Percentiles rank a stretch among this genome's conserved stretches.
These are phyloP conservation scores for Poeciliopsis presidionis DNA, from an alignment of 2,797 vertebrate genomes.

Conservation along the genomic window DNA sequence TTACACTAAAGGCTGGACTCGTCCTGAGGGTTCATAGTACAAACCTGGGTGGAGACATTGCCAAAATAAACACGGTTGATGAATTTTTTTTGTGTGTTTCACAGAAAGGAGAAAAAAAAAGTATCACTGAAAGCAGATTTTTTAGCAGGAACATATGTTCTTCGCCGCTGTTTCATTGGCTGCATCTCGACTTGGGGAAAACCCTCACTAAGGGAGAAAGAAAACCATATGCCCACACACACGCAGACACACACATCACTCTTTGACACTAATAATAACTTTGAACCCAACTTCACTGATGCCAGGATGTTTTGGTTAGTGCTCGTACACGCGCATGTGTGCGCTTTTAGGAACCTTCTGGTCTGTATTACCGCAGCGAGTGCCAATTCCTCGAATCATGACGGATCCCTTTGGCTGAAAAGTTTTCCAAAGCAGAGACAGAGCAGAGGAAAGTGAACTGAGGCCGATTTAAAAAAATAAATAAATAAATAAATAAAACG, in stretches of 20 bases:
- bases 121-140: constrained; percentile 2
- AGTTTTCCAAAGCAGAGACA: constrained; percentile 48
- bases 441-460: constrained; percentile 33
- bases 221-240: constrained; percentile 31
- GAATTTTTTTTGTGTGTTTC: constrained; percentile 35
- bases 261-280: constrained; percentile 76
- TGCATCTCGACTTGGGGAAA: constrained; percentile 73
- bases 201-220: constrained; percentile 51
- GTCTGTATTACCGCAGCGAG: constrained; percentile 80
- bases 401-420: constrained; percentile 39
- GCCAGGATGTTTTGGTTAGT: constrained; percentile 70
- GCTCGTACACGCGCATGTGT: constrained; percentile 31
- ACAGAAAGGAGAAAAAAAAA: constrained; percentile 24
- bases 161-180: constrained; percentile 52
- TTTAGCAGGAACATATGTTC: constrained; percentile 16
- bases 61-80: constrained; percentile 60
- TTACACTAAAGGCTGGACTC: constrained; percentile 17
- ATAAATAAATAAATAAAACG: background rate
- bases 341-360: constrained; percentile 69
- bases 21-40: constrained; percentile 44
- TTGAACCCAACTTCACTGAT: constrained; percentile 60
- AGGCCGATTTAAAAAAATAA: constrained; percentile 21
- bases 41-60: constrained; percentile 49
- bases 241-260: constrained; percentile 44
- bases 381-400: constrained; percentile 76